Percentiles rank a stretch among this genome's conserved stretches.
These are phyloP conservation scores for Leistus spinibarbis DNA, from an alignment of 2,888 invertebrate species.

Conservation along the genomic window DNA sequence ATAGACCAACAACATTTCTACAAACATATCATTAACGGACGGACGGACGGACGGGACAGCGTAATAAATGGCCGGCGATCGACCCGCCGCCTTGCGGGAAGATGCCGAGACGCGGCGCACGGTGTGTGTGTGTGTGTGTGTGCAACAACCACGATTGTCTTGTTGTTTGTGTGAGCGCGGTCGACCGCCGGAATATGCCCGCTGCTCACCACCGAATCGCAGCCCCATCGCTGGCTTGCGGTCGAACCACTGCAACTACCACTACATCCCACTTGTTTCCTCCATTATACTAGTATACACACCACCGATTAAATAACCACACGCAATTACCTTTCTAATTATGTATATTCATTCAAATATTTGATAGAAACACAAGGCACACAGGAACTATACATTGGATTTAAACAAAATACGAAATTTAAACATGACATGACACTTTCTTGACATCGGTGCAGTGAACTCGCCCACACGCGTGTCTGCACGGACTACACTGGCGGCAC, in stretches of 20 bases:
- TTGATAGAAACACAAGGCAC: no score
- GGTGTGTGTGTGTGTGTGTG: not conserved
- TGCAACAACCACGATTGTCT: not conserved
- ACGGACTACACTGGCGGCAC: slow-evolving; percentile 15
- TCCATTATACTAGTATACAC: not conserved
- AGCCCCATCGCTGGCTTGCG: slow-evolving; percentile 30
- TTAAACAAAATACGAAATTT: no score
- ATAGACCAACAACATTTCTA: slow-evolving; percentile 1
- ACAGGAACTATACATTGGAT: no score
- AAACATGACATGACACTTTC: slow-evolving; percentile 23
- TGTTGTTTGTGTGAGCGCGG: not conserved
- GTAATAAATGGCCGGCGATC: slow-evolving; percentile 21
- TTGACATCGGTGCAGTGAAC: not conserved
- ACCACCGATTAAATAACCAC: not conserved
- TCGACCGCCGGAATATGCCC: slow-evolving; percentile 13
- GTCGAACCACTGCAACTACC: slow-evolving; percentile 23
- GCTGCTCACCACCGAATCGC: slow-evolving; percentile 17
- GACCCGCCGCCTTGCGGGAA: slow-evolving; percentile 10
- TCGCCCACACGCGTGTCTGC: not conserved
- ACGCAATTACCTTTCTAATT: not conserved
- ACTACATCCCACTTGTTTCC: slow-evolving; percentile 14
- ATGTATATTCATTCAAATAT: not conserved
- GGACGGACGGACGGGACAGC: not conserved
- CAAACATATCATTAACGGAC: slow-evolving; percentile 30
- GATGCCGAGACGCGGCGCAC: slow-evolving; percentile 1